phyloP scores from a whole-genome alignment of 2,113 vertebrate genomes.

The Tyto alba region DNA sequence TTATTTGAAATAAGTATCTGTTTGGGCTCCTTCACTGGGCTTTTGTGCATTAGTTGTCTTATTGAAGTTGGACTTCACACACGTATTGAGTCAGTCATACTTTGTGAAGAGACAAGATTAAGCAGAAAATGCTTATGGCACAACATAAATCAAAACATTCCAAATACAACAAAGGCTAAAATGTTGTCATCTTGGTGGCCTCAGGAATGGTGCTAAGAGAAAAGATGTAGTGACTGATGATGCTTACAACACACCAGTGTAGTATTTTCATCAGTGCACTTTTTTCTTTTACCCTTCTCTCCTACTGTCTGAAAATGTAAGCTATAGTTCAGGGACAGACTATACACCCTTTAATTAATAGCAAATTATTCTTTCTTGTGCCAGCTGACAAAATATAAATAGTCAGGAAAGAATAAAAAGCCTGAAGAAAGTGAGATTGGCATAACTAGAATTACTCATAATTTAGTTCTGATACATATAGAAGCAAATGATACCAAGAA shows the following conservation, averaged over 20 bases:
- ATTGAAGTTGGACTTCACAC: not conserved
- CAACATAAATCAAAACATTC: not conserved
- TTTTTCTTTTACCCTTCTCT: not conserved
- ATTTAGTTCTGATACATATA: not conserved
- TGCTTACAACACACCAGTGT: not conserved
- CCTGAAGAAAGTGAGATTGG: not conserved
- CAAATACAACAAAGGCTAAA: not conserved
- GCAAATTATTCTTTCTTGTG: not conserved
- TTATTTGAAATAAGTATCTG: not conserved
- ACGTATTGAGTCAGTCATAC: not conserved
- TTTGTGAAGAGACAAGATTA: not conserved
- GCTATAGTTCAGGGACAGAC: not conserved
- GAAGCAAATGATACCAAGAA: not conserved
- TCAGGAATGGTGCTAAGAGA: not conserved
- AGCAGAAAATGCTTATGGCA: not conserved
- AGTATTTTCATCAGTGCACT: not conserved
- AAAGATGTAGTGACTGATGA: not conserved
- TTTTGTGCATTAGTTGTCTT: not conserved
- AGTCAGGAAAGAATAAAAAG: not conserved
- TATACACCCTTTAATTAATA: not conserved
- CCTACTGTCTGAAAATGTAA: not conserved
- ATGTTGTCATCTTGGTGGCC: not conserved
- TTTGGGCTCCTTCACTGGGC: not conserved
- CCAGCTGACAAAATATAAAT: not conserved
- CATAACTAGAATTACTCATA: not conserved